A percentile compares a stretch with the other conserved stretches of the same genome.
These are phyloP conservation scores for Epistrophella euchroma DNA, from an alignment of 2,888 invertebrate genomes.

Conservation along the genomic window DNA sequence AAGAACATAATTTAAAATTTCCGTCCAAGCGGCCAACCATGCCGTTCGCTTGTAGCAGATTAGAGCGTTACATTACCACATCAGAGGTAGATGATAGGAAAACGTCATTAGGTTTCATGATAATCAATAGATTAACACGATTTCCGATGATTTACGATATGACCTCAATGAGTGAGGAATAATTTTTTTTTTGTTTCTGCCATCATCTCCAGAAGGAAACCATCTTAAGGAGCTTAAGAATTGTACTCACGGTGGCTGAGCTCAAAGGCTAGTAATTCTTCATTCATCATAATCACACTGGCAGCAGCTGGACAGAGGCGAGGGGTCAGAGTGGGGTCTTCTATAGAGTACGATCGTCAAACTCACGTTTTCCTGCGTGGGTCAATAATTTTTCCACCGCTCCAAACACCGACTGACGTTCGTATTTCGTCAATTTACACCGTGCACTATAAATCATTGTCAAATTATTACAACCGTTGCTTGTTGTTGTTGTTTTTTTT, in stretches of 20 bases:
- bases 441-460: slow-evolving; percentile 74
- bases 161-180: slow-evolving; percentile 68
- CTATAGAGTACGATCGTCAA: slow-evolving; percentile 41
- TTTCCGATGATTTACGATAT: slow-evolving; percentile 74
- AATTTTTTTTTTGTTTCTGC: slow-evolving; percentile 14
- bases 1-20: slow-evolving; percentile 36
- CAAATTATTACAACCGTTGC: slow-evolving; percentile 73
- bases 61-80: slow-evolving; percentile 7
- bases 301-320: slow-evolving; percentile 19
- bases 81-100: slow-evolving; percentile 55
- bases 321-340: slow-evolving; percentile 47
- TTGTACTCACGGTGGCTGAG: slow-evolving; percentile 35
- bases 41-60: not conserved
- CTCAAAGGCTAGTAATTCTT: slow-evolving; percentile 57
- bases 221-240: slow-evolving; percentile 24
- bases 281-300: slow-evolving; percentile 75
- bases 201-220: slow-evolving; percentile 46
- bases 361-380: slow-evolving; percentile 72
- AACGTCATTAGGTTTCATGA: slow-evolving; percentile 71
- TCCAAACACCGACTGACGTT: slow-evolving; percentile 2
- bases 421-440: slow-evolving; percentile 71
- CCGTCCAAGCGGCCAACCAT: not conserved
- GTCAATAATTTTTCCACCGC: slow-evolving; percentile 63
- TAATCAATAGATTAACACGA: slow-evolving; percentile 76
- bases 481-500: slow-evolving; percentile 35